These are phyloP conservation scores for Sminthopsis crassicaudata DNA, from an alignment of 2,113 vertebrate species.

Conservation along the genomic window DNA sequence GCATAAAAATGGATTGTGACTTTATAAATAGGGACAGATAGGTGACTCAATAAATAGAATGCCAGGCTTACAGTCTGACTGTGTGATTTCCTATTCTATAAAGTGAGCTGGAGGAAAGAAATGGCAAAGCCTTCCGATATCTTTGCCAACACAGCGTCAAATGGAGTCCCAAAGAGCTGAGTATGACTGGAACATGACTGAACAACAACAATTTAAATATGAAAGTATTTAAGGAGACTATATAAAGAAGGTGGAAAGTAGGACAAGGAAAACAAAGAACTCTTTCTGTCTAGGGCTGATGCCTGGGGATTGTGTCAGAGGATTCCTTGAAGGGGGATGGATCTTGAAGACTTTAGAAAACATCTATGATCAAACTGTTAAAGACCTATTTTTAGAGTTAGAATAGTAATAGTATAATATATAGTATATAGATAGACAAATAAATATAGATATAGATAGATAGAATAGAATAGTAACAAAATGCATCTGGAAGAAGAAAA, in stretches of 20 bases:
- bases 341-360: not conserved
- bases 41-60: not conserved
- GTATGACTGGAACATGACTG: not conserved
- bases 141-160: not conserved
- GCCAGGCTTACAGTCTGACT: not conserved
- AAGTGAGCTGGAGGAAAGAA: not conserved
- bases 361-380: not conserved
- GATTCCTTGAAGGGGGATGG: not conserved
- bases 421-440: too few relatives aligned
- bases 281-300: not conserved
- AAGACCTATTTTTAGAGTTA: not conserved
- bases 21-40: not conserved
- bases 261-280: not conserved
- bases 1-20: not conserved
- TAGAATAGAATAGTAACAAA: not conserved
- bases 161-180: not conserved
- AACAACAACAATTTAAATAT: not conserved
- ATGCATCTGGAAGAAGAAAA: not conserved
- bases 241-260: not conserved
- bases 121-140: not conserved
- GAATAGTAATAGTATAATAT: too few relatives aligned
- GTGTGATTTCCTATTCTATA: not conserved
- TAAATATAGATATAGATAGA: too few relatives aligned
- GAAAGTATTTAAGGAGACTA: not conserved
- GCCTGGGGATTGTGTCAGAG: not conserved